Evolutionary conservation across 2,113 vertebrate species (phyloP), one percentile per base, ranked within the genome.

Genomic region (Malaclemys terrapin): DNA sequence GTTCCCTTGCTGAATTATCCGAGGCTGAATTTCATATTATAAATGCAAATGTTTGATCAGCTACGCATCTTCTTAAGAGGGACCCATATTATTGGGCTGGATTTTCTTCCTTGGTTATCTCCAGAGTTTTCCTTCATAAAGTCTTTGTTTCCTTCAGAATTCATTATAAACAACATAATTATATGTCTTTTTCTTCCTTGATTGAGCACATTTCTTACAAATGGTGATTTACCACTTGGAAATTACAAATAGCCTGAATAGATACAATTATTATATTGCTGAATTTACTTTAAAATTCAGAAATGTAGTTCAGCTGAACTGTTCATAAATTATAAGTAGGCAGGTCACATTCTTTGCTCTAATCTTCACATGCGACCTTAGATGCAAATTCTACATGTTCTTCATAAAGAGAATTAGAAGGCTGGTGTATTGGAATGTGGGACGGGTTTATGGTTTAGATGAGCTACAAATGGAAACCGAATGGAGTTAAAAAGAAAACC

Each of bases 111-210:
- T 94, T 47, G 69, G 50, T 91, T 35, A 92, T 97, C 97, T 97
- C 94, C 82, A 89, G 98, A 97, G 96, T 91, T 97, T 97, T 98
- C 90, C 92, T 93, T 98, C 93, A 96, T 98, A 83, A 94, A 98
- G 96, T 97, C 98, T 98, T 98, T 98, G 98, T 98, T 98, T 98
- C 97, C 95, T 97, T 92, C 90, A 93, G 97, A 97, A 98, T 98
- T 98, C 97, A 97, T 98, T 98, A 98, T 95, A 97, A 98, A 98
- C 22, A 90, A 98, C 97, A 98, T 98, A 98, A 98, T 98, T 98
- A 97, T 88, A 97, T 95, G 97, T 97, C 97, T 97, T 97, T 98
- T 98, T 97, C 97, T 97, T 94, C 89, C 94, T 95, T 98, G 96
- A 98, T 97, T 95, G 98, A 98, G 96, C 95, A 45, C 92, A 94